phyloP scores from a whole-genome alignment of 2,888 invertebrate genomes.

The Yponomeuta cagnagella region DNA sequence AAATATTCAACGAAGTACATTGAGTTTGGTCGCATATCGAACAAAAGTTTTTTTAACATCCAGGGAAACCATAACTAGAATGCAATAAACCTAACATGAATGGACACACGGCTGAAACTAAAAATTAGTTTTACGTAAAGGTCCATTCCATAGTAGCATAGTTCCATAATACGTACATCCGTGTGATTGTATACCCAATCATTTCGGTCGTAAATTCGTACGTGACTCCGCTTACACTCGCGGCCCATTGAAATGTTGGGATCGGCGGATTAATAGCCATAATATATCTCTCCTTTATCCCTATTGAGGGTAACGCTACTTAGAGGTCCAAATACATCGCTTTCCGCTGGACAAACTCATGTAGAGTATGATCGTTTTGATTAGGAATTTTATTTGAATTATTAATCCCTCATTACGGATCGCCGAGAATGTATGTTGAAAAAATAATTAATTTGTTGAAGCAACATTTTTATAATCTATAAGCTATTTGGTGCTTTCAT shows the following conservation, averaged over 20 bases:
- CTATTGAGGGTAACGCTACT: constrained; percentile 7
- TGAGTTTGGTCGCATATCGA: no score
- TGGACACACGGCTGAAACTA: no score
- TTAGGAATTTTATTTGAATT: not conserved
- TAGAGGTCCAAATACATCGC: not conserved
- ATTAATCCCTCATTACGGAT: no score
- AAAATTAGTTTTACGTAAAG: not conserved
- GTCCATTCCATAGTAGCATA: not conserved
- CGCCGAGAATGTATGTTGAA: no score
- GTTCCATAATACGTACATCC: not conserved
- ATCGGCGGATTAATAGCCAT: constrained; percentile 8
- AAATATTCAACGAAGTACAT: no score
- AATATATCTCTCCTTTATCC: constrained; percentile 7
- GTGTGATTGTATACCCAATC: not conserved
- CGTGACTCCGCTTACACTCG: not conserved
- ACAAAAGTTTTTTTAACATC: no score
- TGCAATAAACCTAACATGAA: no score
- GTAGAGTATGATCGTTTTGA: not conserved
- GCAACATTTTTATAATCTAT: no score
- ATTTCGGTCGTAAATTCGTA: constrained; percentile 4
- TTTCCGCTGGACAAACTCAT: constrained; percentile 4
- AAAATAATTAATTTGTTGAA: no score
- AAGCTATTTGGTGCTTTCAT: not conserved
- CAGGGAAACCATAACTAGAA: no score
- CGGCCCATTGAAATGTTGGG: constrained; percentile 7